phyloP scores from a whole-genome alignment of 1,140 invertebrate species.

The Tribolium madens region DNA sequence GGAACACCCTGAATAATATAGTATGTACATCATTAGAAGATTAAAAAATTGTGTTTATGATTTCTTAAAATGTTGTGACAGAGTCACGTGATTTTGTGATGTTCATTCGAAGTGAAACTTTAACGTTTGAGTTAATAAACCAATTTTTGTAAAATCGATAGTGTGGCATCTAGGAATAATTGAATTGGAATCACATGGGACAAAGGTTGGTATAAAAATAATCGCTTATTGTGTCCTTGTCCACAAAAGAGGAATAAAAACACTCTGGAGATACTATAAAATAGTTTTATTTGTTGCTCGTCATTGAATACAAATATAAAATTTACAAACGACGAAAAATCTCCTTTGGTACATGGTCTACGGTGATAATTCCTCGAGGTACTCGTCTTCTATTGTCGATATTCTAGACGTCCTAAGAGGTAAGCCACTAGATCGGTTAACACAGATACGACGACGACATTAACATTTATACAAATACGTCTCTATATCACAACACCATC shows the following conservation, averaged over 20 bases:
- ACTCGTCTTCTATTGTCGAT: conserved; percentile 40
- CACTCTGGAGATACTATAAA: conserved; percentile 14
- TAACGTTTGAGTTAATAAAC: too few species aligned
- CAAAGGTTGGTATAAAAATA: background rate
- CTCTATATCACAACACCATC: conserved; percentile 42
- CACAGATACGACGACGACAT: conserved; percentile 39
- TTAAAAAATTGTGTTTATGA: too few species aligned
- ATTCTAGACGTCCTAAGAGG: conserved; percentile 32
- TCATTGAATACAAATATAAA: conserved; percentile 42
- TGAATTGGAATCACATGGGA: background rate
- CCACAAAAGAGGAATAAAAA: background rate
- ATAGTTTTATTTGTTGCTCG: conserved; percentile 37
- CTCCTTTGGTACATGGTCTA: conserved; percentile 33
- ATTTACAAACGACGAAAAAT: conserved; percentile 40
- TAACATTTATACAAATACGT: conserved; percentile 1
- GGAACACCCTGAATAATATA: too few species aligned
- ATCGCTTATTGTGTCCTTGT: background rate
- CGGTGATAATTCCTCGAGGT: conserved; percentile 34
- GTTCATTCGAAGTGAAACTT: too few species aligned
- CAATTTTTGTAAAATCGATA: background rate
- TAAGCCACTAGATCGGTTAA: conserved; percentile 44
- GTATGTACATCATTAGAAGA: too few species aligned
- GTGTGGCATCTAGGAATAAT: background rate
- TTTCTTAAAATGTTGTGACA: too few species aligned
- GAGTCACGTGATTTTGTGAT: too few species aligned